Percentiles rank a stretch among this genome's conserved stretches.
These are phyloP conservation scores for Nezara viridula DNA, from an alignment of 2,888 invertebrate species.

Conservation along the genomic window DNA sequence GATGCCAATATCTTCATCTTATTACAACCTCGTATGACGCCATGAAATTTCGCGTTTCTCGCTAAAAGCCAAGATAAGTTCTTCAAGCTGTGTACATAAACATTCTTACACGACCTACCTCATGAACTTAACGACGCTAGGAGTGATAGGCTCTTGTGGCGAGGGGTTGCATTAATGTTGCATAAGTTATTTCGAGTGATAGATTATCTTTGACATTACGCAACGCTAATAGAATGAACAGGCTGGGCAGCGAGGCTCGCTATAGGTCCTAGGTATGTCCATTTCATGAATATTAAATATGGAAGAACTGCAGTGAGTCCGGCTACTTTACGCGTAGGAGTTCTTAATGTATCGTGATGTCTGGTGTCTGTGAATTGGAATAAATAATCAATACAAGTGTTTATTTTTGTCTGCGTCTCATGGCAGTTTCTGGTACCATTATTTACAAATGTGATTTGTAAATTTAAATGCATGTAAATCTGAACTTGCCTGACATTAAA, in stretches of 20 bases:
- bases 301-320: background rate
- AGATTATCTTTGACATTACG: slow-evolving; percentile 26
- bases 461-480: background rate
- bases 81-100: background rate
- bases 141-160: background rate
- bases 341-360: background rate
- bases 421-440: background rate
- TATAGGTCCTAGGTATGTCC: background rate
- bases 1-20: background rate
- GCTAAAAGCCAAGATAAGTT: background rate
- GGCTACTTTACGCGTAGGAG: slow-evolving; percentile 4
- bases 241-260: background rate
- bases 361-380: background rate
- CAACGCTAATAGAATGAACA: slow-evolving; percentile 38
- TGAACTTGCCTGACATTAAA: background rate
- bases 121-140: background rate
- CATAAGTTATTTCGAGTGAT: slow-evolving; percentile 22
- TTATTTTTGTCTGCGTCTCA: background rate
- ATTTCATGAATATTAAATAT: slow-evolving; percentile 17
- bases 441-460: background rate
- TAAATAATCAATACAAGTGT: background rate
- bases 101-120: background rate
- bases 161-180: background rate
- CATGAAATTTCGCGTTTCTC: background rate
- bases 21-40: background rate